Evolutionary conservation across 2,113 vertebrate genomes (phyloP).

Genomic region (Pica pica): DNA sequence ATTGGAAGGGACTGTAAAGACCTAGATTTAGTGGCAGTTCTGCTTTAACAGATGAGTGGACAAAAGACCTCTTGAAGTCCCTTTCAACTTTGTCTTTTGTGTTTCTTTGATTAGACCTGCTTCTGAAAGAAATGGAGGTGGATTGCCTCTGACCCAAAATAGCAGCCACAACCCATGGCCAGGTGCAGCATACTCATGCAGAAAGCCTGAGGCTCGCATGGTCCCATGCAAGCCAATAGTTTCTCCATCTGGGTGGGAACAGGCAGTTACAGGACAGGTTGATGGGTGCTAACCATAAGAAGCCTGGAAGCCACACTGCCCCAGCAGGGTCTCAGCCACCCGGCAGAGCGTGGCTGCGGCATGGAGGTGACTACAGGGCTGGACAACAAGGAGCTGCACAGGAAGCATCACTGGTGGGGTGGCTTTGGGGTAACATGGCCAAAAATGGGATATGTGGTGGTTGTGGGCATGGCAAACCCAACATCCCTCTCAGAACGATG

Average conservation of each 20-base stretch:
- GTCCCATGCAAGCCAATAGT: neutral
- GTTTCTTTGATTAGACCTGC: neutral
- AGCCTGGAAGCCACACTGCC: neutral
- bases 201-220: neutral
- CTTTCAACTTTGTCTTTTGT: neutral
- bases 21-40: neutral
- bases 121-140: neutral
- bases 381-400: neutral
- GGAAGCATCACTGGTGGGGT: neutral
- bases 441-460: neutral
- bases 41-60: neutral
- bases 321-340: neutral
- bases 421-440: neutral
- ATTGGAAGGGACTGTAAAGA: neutral
- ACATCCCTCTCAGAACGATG: neutral
- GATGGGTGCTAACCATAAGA: neutral
- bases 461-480: neutral
- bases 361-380: neutral
- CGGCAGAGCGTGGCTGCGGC: accelerated
- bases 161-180: neutral
- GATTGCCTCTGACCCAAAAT: neutral
- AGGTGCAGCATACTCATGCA: neutral
- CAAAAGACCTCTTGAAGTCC: neutral
- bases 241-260: neutral
- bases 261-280: neutral